Base-by-base conservation (phyloP, 2,797 vertebrate species). In the Hippoglossus hippoglossus region DNA sequence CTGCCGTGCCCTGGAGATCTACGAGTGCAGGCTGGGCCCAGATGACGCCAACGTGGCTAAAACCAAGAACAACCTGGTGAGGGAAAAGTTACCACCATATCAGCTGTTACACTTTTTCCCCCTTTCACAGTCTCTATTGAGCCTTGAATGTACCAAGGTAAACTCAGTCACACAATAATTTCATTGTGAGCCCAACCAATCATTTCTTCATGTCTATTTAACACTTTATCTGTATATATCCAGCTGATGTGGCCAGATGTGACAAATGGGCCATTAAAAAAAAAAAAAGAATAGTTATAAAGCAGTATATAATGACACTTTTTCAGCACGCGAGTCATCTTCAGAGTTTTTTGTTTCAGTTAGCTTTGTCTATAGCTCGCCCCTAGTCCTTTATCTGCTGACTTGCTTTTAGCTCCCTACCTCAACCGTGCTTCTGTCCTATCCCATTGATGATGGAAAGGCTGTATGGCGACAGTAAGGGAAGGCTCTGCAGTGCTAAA, bases 21-120 rank as follows among this genome's bases (percentile, higher is more conserved):
- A 99, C 0, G 97, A 98, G 91, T 89, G 91, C 78, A 94, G 96
- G 79, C 96, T 99, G 80, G 98, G 98, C 26, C 96, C 95, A 0
- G 98, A 99, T 54, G 98, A 99, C 69, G 95, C 97, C 64, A 99
- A 99, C 0, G 97, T 99, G 81, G 97, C 97, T 89, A 98, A 99
- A 86, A 99, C 97, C 84, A 99, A 99, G 94, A 99, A 99, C 89
- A 99, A 99, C 85, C 93, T 99, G 96, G 98, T 99, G 87, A 93
- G 94, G 63, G 39, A 80, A 1, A 2, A 31, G 31, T 61, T 9
- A 7, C 11, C 2, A 34, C 0, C 0, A 22, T 25, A 25, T n/a
- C 26, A 3, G 34, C 26, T 36, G 11, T 62, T 31, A 16, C 3
- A 36, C 36, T 39, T 34, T 34, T 15, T 25, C 16, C 16, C 8